Percentiles rank a stretch among this genome's conserved stretches.
These are phyloP conservation scores for Cephus runcator DNA, from an alignment of 2,888 invertebrate genomes.

Conservation along the genomic window DNA sequence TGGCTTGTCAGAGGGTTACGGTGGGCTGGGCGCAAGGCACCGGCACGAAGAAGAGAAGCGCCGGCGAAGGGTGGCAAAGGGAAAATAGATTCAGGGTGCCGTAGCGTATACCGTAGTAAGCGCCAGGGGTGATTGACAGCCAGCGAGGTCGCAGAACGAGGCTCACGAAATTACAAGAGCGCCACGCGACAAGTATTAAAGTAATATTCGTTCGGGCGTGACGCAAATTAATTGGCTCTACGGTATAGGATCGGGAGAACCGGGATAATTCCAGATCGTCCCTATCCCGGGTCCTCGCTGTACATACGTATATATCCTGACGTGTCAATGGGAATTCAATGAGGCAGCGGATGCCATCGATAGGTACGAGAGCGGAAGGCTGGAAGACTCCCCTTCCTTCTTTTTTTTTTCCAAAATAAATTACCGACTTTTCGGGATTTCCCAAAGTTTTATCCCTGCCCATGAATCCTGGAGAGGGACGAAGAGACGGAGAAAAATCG, in stretches of 20 bases:
- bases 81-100: background rate
- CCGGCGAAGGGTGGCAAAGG: conserved; percentile 14
- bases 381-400: background rate
- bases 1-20: conserved; percentile 24
- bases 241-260: background rate
- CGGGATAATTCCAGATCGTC: background rate
- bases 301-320: background rate
- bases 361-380: background rate
- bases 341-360: background rate
- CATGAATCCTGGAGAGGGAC: background rate
- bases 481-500: background rate
- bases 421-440: background rate
- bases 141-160: background rate
- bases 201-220: conserved; percentile 13
- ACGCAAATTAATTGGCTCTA: conserved; percentile 11
- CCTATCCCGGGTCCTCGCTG: background rate
- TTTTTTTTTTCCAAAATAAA: background rate
- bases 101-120: background rate
- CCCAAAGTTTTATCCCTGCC: background rate
- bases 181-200: conserved; percentile 11
- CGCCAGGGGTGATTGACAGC: conserved; percentile 2
- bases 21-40: conserved; percentile 13
- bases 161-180: background rate
- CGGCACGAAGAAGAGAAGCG: conserved; percentile 23
- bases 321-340: background rate